A percentile compares a stretch with the other conserved stretches of the same genome.
phyloP scores from a whole-genome alignment of 2,113 vertebrate species.

The Terrapene triunguis region DNA sequence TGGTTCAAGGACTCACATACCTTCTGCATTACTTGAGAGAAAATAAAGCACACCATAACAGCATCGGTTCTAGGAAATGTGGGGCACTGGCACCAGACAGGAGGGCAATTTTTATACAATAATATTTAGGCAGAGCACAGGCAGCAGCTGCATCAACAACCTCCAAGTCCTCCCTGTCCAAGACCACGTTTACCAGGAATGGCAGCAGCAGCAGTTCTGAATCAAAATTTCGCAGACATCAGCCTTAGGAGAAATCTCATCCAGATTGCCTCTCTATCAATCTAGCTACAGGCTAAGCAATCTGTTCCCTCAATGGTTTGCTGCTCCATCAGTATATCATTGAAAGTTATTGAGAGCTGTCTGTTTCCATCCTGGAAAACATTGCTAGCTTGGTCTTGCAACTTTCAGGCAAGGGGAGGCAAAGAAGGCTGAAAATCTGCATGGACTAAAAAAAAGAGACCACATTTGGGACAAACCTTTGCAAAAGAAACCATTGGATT shows the following conservation, averaged over 20 bases:
- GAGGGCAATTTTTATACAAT: background rate
- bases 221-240: accelerated
- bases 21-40: background rate
- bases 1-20: background rate
- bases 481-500: background rate
- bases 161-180: background rate
- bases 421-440: background rate
- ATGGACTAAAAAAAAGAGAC: background rate
- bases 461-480: background rate
- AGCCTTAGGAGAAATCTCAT: background rate
- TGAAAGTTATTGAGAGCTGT: background rate
- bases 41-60: background rate
- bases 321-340: accelerated
- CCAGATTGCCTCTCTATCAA: background rate
- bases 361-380: background rate
- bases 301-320: background rate
- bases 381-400: background rate
- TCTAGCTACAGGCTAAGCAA: background rate
- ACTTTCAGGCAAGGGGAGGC: background rate
- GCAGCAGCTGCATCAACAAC: background rate
- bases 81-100: background rate
- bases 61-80: accelerated
- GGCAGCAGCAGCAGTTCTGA: background rate
- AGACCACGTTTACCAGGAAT: background rate
- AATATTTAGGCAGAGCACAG: background rate